Conservation (phyloP, 1,140 invertebrate genomes). For the Aphelenchoides besseyi region DNA sequence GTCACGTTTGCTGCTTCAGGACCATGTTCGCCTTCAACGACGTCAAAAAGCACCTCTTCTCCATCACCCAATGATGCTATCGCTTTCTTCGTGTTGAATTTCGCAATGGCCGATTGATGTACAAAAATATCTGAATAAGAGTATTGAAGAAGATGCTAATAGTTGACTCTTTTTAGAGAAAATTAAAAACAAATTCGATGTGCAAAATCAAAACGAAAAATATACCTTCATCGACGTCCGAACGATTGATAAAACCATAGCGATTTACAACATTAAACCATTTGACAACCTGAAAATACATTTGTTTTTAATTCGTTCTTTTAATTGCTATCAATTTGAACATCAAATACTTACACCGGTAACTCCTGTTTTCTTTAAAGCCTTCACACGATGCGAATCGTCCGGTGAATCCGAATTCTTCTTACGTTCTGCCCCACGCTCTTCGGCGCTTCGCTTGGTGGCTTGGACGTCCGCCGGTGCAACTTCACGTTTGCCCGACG, state of each 20-base stretch:
- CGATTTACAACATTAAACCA: slow-evolving; percentile 98
- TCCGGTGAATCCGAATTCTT: neutral
- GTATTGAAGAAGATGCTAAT: too few species aligned
- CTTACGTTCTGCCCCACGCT: neutral
- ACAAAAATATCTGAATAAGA: slow-evolving; percentile 81
- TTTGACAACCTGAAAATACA: too few species aligned
- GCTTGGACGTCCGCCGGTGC: slow-evolving; percentile 15
- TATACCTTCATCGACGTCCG: slow-evolving; percentile 75
- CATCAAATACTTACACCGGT: too few species aligned
- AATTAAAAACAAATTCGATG: too few species aligned
- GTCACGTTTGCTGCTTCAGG: slow-evolving; percentile 60
- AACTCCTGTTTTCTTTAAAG: slow-evolving; percentile 62
- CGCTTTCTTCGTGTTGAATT: slow-evolving; percentile 93
- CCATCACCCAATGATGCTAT: slow-evolving; percentile 96
- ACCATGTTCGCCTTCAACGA: slow-evolving; percentile 91
- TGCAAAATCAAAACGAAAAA: neutral
- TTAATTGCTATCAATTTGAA: too few species aligned
- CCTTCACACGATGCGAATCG: neutral
- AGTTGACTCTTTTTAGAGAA: neutral
- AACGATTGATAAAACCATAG: slow-evolving; percentile 97
- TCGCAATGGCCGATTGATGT: slow-evolving; percentile 88
- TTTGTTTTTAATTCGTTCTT: too few species aligned
- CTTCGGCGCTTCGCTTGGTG: neutral
- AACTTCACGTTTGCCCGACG: too few species aligned
- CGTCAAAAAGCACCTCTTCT: slow-evolving; percentile 96